Percentiles rank a stretch among this genome's conserved stretches.
phyloP scores from a whole-genome alignment of 1,140 invertebrate genomes.

The Chionoecetes opilio region DNA sequence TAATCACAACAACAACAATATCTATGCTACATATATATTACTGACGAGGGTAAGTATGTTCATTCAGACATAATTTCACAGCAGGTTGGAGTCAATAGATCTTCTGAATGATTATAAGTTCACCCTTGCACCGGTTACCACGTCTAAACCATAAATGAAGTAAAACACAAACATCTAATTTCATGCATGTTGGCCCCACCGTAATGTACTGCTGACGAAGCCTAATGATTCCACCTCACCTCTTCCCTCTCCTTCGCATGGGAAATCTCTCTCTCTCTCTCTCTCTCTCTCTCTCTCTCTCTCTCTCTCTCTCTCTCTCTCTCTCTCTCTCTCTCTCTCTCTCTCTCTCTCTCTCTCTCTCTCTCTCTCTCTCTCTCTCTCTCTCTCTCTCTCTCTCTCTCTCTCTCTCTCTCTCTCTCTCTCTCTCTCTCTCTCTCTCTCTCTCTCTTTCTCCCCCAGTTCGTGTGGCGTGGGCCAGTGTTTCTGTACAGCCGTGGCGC shows the following conservation, averaged over 20 bases:
- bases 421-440: too few relatives aligned
- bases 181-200: neutral
- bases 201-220: neutral
- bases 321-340: neutral
- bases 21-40: too few relatives aligned
- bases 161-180: constrained; percentile 6
- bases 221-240: neutral
- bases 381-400: too few relatives aligned
- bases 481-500: too few relatives aligned
- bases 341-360: constrained; percentile 7
- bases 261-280: neutral
- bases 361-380: neutral
- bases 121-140: too few relatives aligned
- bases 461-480: too few relatives aligned
- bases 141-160: neutral
- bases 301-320: constrained; percentile 8
- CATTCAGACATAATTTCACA: too few relatives aligned
- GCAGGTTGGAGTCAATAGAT: too few relatives aligned
- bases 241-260: neutral
- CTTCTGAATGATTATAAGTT: too few relatives aligned
- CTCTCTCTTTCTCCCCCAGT: neutral
- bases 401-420: too few relatives aligned
- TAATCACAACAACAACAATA: too few relatives aligned
- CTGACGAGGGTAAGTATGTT: too few relatives aligned
- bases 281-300: neutral